Evolutionary conservation across 1,140 invertebrate species (phyloP).

Genomic region (Chymomyza costata): DNA sequence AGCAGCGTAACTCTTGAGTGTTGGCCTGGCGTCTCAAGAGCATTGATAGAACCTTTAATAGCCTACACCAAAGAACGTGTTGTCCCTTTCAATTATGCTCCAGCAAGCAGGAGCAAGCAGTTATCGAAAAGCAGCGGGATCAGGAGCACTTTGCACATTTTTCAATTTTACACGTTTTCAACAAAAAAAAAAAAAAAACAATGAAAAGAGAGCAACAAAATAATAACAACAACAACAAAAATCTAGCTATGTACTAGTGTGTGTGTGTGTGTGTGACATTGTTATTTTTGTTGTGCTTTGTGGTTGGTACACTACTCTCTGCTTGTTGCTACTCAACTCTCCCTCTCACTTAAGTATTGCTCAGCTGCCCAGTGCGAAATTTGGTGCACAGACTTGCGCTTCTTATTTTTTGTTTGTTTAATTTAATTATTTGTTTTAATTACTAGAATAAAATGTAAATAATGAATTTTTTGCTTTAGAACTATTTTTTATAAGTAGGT

Average conservation of each 20-base stretch:
- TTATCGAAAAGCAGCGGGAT: slow-evolving; percentile 11
- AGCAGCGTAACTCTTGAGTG: slow-evolving; percentile 5
- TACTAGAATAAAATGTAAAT: too few species aligned
- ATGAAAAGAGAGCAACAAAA: slow-evolving; percentile 25
- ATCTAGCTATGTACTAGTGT: too few species aligned
- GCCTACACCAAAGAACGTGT: slow-evolving; percentile 64
- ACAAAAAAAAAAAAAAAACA: slow-evolving; percentile 39
- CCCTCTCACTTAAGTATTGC: too few species aligned
- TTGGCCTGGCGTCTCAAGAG: slow-evolving; percentile 57
- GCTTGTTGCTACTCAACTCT: slow-evolving; percentile 6
- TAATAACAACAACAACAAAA: slow-evolving; percentile 10
- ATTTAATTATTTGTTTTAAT: too few species aligned
- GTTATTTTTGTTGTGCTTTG: slow-evolving; percentile 42
- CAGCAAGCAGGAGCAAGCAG: neutral
- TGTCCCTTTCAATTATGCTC: slow-evolving; percentile 70
- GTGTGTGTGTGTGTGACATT: too few species aligned
- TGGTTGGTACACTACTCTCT: too few species aligned
- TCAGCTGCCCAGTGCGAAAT: too few species aligned
- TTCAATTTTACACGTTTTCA: slow-evolving; percentile 68
- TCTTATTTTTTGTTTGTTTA: too few species aligned
- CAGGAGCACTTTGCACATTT: slow-evolving; percentile 47
- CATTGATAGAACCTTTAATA: slow-evolving; percentile 67
- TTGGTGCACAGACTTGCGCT: too few species aligned
- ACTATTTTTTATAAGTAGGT: too few species aligned
- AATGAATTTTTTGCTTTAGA: too few species aligned